A percentile compares a stretch with the other conserved stretches of the same genome.
phyloP scores from a whole-genome alignment of 2,797 vertebrate species.

The Pangasius djambal region DNA sequence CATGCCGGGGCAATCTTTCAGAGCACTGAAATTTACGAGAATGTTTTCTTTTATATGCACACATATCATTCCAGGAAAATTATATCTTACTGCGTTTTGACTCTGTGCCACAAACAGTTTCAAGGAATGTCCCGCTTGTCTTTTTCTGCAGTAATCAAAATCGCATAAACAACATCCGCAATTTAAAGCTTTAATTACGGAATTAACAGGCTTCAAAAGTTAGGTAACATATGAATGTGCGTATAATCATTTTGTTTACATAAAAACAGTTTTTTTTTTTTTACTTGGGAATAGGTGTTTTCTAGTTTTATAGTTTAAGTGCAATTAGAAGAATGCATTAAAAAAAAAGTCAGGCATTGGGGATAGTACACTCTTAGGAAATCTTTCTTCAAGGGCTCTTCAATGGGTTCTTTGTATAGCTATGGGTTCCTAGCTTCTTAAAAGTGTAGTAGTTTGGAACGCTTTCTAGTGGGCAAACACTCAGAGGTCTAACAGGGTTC shows the following conservation, averaged over 20 bases:
- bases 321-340: slow-evolving; percentile 9
- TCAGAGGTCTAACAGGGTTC: not conserved
- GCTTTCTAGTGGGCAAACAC: not conserved
- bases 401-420: not conserved
- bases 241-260: slow-evolving; percentile 40
- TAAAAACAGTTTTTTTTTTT: slow-evolving; percentile 18
- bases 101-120: slow-evolving; percentile 66
- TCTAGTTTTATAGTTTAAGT: slow-evolving; percentile 6
- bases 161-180: slow-evolving; percentile 47
- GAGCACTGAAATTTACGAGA: slow-evolving; percentile 72
- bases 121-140: slow-evolving; percentile 33
- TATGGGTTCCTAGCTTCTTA: not conserved
- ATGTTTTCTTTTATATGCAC: slow-evolving; percentile 76
- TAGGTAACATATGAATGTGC: slow-evolving; percentile 19
- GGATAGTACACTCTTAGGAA: not conserved
- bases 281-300: slow-evolving; percentile 23
- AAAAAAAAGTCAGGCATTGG: not conserved
- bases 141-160: slow-evolving; percentile 30
- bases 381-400: not conserved
- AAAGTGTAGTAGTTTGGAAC: not conserved
- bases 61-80: slow-evolving; percentile 77
- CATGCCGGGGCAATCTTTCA: slow-evolving; percentile 73
- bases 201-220: slow-evolving; percentile 21
- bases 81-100: slow-evolving; percentile 72
- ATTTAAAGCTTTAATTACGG: slow-evolving; percentile 44